Percentiles rank a stretch among this genome's conserved stretches.
Conservation (phyloP, 2,888 invertebrate genomes). For the Bellardia pandia region DNA sequence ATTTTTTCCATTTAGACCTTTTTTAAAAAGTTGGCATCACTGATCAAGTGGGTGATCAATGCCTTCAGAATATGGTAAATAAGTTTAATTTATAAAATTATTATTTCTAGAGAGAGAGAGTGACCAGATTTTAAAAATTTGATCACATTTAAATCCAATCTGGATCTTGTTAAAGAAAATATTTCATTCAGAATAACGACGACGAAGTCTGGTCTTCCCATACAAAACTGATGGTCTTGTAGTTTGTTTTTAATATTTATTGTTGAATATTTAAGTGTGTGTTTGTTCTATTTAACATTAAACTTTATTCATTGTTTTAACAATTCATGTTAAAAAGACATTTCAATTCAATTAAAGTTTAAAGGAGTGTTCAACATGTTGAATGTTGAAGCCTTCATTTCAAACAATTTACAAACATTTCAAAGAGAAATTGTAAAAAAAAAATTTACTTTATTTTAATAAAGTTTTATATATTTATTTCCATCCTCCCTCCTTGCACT, state of each 20-base stretch:
- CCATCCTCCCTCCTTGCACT: neutral
- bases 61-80: no score
- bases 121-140: no score
- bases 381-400: conserved; percentile 59
- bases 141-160: no score
- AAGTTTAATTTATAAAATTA: no score
- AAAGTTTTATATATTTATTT: conserved; percentile 25
- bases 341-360: conserved; percentile 76
- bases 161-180: no score
- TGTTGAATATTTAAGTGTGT: neutral
- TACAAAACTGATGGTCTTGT: neutral
- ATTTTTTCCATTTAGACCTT: no score
- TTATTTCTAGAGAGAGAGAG: no score
- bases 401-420: conserved; percentile 41
- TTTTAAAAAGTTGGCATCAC: no score
- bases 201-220: conserved; percentile 20
- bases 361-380: conserved; percentile 75
- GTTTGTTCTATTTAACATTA: conserved; percentile 33
- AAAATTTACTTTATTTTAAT: conserved; percentile 26
- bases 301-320: conserved; percentile 55
- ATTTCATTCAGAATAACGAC: no score
- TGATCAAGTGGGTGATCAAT: no score
- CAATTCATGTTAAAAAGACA: conserved; percentile 76
- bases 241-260: conserved; percentile 24
- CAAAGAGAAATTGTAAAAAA: conserved; percentile 17